Evolutionary conservation across 2,797 vertebrate species (phyloP), one percentile per base, ranked within the genome.

Genomic region (Trematomus bernacchii): DNA sequence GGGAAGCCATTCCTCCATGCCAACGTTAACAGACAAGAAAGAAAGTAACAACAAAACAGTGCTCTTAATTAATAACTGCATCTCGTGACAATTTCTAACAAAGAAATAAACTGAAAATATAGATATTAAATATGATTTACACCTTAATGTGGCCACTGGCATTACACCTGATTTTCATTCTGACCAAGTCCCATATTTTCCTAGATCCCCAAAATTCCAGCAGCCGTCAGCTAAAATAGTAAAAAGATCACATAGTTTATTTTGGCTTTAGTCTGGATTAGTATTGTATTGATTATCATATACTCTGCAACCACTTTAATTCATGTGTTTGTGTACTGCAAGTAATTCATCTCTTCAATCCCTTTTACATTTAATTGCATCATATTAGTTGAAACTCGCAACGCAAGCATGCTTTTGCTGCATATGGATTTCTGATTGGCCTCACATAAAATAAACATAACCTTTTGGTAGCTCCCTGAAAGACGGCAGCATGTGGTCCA

Each of bases 321-420:
- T 67, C 37, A 0, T 63, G 15, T 40, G 23, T 50, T 30, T 11
- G 40, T 10, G 18, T 18, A 18, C 6, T 73, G 0, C 11, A 21
- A 64, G 23, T 64, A n/a, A 37, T 60, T 27, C 10, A 70, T 66
- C 12, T 55, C 30, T 27, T 42, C 8, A 37, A 37, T 37, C 33
- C 6, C 7, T 6, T 27, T 37, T 37, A 37, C 8, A 87, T 75
- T 37, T 73, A 73, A 84, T 66, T 61, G 73, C 57, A 23, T 40
- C 0, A 40, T 71, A 50, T 47, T 15, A 60, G 14, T 58, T 27
- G 43, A 61, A 37, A n/a, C 51, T 67, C 42, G 60, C 46, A 27
- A 57, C 33, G 44, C 19, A 21, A 42, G 44, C 33, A 6, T 71
- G 16, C 30, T n/a, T 14, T 3, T 60, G 19, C n/a, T 47, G 62